These are phyloP conservation scores for Tetrao urogallus DNA, from an alignment of 2,113 vertebrate species.

Conservation along the genomic window DNA sequence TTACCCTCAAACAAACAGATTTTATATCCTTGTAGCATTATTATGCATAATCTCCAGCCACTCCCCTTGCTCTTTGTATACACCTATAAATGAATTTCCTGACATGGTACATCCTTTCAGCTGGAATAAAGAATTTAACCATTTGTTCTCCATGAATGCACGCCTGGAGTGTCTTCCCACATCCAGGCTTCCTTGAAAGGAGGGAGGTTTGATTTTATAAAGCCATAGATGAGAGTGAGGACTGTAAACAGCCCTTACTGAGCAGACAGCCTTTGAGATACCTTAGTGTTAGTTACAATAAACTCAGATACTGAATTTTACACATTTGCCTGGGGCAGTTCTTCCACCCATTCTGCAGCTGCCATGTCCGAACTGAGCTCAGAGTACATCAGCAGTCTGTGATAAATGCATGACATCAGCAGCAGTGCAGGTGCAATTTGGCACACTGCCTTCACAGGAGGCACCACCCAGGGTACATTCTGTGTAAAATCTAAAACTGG, in stretches of 20 bases:
- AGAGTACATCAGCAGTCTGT: background rate
- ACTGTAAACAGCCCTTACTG: conserved; percentile 54
- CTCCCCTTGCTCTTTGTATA: background rate
- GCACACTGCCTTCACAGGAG: background rate
- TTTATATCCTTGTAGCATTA: background rate
- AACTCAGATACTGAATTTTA: conserved; percentile 5
- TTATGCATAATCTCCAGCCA: background rate
- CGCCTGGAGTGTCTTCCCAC: background rate
- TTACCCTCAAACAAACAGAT: background rate
- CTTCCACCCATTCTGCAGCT: background rate
- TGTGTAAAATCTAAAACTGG: background rate
- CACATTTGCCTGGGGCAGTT: background rate
- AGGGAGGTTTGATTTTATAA: conserved; percentile 26
- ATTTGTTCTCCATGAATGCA: background rate
- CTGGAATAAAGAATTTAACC: background rate
- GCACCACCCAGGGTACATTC: background rate
- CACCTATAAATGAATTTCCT: background rate
- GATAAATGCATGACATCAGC: background rate
- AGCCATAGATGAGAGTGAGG: conserved; percentile 63
- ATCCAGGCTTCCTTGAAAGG: background rate
- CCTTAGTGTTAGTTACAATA: background rate
- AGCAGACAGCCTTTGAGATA: background rate
- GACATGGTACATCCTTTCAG: conserved; percentile 30
- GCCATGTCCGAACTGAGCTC: background rate
- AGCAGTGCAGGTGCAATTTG: background rate